Evolutionary conservation across 2,888 invertebrate species (phyloP), one percentile per base, ranked within the genome.

Genomic region (Morinoia aosen): DNA sequence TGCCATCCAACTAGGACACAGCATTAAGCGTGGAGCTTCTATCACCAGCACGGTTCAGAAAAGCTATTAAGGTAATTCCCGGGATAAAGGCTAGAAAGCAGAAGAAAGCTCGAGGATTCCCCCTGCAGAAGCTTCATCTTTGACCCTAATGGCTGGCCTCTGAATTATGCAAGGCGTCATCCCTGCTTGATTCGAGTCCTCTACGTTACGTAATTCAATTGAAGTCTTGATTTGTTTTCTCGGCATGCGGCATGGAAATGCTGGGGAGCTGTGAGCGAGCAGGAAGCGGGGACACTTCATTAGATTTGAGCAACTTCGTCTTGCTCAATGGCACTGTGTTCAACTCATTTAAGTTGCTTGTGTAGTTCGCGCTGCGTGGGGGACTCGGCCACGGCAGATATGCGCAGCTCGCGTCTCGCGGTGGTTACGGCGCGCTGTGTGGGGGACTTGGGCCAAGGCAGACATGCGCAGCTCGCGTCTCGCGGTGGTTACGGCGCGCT

Each of bases 151-250:
- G 90, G 90, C 90, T 90, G 39, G 90, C 25, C 76, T 76, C 76
- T 90, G 90, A 39, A 90, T 90, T 90, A 90, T 90, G 90, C 90
- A 90, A 40, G 90, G 40, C 90, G 39, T 90, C 90, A 40, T 90
- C 39, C 39, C 8, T 40, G 90, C 90, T 76, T 76, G 76, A 76
- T 76, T 90, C 90, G 40, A 90, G 90, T 90, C 90, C 90, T 39
- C 90, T 40, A 48, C 90, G 40, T 90, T 90, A 48, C 39, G 90
- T 90, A 90, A 90, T 90, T 90, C 90, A 40, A 90, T 90, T 0
- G 90, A 40, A 39, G 90, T 90, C 48, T 90, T 90, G 48, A 90
- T 90, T 90, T 90, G 48, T 90, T 90, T 90, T 90, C 90, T 48
- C 39, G 90, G 90, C 39, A 48, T 48, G 90, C 76, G 76, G 76